Base-by-base conservation (phyloP, 2,888 invertebrate species). In the Physocephala rufipes region DNA sequence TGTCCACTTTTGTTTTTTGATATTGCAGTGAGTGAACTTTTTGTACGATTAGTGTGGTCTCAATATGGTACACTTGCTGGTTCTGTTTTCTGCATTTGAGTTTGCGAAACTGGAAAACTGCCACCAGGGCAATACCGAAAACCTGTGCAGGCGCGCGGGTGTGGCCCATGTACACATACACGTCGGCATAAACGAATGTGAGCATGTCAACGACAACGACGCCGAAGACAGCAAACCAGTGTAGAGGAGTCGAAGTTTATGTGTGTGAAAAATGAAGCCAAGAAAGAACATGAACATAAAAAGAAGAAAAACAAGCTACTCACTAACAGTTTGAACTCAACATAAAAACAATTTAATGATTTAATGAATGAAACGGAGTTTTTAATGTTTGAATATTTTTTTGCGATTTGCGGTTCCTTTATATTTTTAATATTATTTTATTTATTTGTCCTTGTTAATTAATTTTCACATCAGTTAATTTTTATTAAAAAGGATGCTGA, bases 111-210 rank as follows among this genome's bases (percentile, higher is more conserved):
- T 73, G 72, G 74, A 71, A 74, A 74, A 73, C 72, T 71, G 68
- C 65, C 58, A 13, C 28, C 61, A 36, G 67, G 76, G 76, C 75
- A 76, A 78, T 77, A 79, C 81, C 80, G 79, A 78, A 80, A 82
- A 83, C 79, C 80, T 83, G 82, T 82, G 81, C 82, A 83, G 79
- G 82, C 82, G 85, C 82, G 85, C 85, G 85, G 85, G 85, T 85
- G 85, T 85, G 85, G 85, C 84, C 84, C 82, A 80, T 76, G 68
- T 72, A 69, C 66, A 65, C 69, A 72, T 61, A 66, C 43, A 68
- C 65, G 53, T 30, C 45, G 24, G 59, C 28, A 64, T 9, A 13
- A 19, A 55, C 24, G 28, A 36, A 55, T 36, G 19, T 55, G 47
- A 62, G 36, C 19, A 36, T 30, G 36, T 30, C 30, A n/a, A 24